A percentile compares a stretch with the other conserved stretches of the same genome.
These are phyloP conservation scores for Polietes domitor DNA, from an alignment of 2,888 invertebrate genomes.

Conservation along the genomic window DNA sequence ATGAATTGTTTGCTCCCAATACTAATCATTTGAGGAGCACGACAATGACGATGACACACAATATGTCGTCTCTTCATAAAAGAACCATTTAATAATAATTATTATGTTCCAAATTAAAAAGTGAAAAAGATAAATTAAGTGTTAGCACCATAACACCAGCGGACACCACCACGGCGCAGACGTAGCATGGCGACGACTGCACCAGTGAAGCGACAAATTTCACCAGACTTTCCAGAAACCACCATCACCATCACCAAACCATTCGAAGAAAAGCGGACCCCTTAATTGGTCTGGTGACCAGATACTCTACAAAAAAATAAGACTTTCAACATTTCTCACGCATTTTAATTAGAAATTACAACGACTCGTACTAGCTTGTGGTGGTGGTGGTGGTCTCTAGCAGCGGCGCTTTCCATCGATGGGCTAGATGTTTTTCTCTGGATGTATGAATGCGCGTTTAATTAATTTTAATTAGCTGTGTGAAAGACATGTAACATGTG, in stretches of 20 bases:
- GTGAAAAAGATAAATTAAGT: constrained; percentile 26
- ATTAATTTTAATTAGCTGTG: constrained; percentile 38
- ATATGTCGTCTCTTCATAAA: no score
- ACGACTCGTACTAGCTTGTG: background rate
- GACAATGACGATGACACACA: no score
- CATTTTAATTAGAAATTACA: constrained; percentile 31
- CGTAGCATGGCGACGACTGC: background rate
- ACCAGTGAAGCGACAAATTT: constrained; percentile 13
- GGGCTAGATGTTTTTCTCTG: background rate
- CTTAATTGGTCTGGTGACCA: constrained; percentile 23
- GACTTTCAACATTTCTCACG: constrained; percentile 23
- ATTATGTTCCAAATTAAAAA: constrained; percentile 24
- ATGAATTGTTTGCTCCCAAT: constrained; percentile 33
- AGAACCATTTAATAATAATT: background rate
- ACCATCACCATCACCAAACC: background rate
- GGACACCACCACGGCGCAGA: background rate
- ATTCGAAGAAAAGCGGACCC: background rate
- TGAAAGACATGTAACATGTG: constrained; percentile 14
- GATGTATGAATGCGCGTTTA: constrained; percentile 3
- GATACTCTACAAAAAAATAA: no score
- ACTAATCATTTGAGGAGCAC: background rate
- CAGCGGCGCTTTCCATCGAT: background rate
- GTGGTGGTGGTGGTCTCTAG: no score
- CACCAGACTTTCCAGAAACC: background rate
- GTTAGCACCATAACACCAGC: constrained; percentile 16